Evolutionary conservation across 1,140 invertebrate species (phyloP), one percentile per base, ranked within the genome.

Genomic region (Drosophila auraria): DNA sequence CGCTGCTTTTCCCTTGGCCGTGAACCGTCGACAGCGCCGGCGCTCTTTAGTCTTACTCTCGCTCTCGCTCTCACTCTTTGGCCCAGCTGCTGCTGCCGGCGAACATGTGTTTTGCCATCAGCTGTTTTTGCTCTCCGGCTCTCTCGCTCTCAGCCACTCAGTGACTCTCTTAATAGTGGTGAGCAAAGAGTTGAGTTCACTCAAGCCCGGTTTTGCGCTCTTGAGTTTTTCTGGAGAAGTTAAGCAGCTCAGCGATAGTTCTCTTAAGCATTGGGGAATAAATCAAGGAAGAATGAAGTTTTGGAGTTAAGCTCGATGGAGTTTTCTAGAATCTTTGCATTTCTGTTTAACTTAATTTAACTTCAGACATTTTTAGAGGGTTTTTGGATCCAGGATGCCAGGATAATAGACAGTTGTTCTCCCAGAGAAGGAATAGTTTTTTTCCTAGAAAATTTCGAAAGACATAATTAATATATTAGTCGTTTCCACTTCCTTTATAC

Each of bases 1-100:
- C 65, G 77, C 74, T 53, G 76, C 63, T 89, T 89, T 90, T 89
- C 83, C 86, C 84, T 89, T 89, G 84, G 78, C 84, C 78, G 84
- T 87, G 84, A 87, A 89, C 82, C 53, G 61, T 30, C 11, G 51
- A n/a, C 14, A 17, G 44, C 71, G 51, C 75, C 56, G 42, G 30
- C 42, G 56, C 33, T 15, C 30, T 44, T 5, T 42, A 0, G 33
- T 3, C 8, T 17, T 23, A 12, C 33, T 40, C 58, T 57, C 36
- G 23, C 47, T 51, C 27, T 38, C 20, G 14, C 58, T n/a, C 38
- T 53, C 14, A n/a, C 7, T 3, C 36, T 74, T 47, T 11, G 27
- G 11, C 45, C 12, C n/a, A 50, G n/a, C 68, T 33, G 42, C 61
- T 60, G 71, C 71, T 60, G 71, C 56, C 30, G 25, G 30, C 49